Evolutionary conservation across 1,140 invertebrate genomes (phyloP).

Genomic region (Papilio dardanus): DNA sequence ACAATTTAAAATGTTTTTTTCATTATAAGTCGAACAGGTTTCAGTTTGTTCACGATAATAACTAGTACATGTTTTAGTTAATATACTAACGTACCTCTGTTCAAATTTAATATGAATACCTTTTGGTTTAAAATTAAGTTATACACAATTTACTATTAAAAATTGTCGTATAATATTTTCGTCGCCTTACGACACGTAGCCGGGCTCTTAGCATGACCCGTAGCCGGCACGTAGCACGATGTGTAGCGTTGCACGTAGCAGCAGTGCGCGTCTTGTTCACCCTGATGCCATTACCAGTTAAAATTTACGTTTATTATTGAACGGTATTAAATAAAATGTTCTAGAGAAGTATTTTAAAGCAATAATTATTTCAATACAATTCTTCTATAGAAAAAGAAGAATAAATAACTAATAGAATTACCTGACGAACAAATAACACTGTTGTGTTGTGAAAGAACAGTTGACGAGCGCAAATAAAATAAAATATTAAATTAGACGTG

Average conservation of each 20-base stretch:
- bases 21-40: background rate
- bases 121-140: no score
- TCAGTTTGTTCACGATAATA: background rate
- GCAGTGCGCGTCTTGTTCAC: background rate
- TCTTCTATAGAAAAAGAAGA: background rate
- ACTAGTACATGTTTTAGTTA: no score
- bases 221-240: background rate
- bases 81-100: no score
- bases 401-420: background rate
- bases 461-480: slow-evolving; percentile 2
- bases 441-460: background rate
- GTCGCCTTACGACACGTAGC: background rate
- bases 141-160: no score
- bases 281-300: background rate
- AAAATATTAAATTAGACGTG: background rate
- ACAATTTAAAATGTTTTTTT: background rate
- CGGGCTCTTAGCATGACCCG: background rate
- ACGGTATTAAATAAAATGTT: background rate
- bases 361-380: no score
- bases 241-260: background rate
- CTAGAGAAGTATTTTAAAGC: no score
- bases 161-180: no score
- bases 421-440: slow-evolving; percentile 4
- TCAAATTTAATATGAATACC: no score
- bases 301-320: background rate